Evolutionary conservation across 2,888 invertebrate species (phyloP).

Genomic region (Mythimna pallens): DNA sequence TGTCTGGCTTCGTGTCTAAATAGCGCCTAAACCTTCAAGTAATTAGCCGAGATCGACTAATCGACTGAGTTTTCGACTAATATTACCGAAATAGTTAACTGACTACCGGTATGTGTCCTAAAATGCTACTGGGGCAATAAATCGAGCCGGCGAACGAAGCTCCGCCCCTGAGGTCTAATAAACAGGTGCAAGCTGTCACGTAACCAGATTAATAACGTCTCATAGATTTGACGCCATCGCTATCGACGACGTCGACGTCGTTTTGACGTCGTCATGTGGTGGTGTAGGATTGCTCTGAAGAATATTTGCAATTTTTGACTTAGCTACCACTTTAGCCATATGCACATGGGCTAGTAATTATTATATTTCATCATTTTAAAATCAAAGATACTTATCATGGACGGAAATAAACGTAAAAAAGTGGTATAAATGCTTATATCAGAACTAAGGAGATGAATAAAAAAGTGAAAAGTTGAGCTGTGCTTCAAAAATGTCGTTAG

Average conservation of each 20-base stretch:
- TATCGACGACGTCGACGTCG: too few relatives aligned
- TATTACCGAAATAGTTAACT: conserved; percentile 25
- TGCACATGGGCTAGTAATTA: not conserved
- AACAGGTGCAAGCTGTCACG: conserved; percentile 7
- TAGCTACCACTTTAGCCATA: not conserved
- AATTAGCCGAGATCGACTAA: not conserved
- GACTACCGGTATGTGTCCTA: conserved; percentile 21
- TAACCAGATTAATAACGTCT: not conserved
- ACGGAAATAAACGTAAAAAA: not conserved
- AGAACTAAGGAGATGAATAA: not conserved
- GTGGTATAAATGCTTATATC: not conserved
- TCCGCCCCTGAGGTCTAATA: not conserved
- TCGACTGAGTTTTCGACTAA: not conserved
- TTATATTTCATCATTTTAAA: not conserved
- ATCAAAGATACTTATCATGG: not conserved
- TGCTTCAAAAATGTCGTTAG: not conserved
- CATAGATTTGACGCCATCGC: not conserved
- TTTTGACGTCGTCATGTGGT: too few relatives aligned
- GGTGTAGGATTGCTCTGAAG: not conserved
- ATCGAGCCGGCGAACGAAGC: conserved; percentile 6
- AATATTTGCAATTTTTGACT: not conserved
- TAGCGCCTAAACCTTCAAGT: not conserved
- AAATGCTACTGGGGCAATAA: conserved; percentile 32
- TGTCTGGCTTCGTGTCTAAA: not conserved
- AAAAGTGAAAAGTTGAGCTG: not conserved